Conservation (phyloP, 2,797 vertebrate genomes). For the Coranthus polyacanthus region DNA sequence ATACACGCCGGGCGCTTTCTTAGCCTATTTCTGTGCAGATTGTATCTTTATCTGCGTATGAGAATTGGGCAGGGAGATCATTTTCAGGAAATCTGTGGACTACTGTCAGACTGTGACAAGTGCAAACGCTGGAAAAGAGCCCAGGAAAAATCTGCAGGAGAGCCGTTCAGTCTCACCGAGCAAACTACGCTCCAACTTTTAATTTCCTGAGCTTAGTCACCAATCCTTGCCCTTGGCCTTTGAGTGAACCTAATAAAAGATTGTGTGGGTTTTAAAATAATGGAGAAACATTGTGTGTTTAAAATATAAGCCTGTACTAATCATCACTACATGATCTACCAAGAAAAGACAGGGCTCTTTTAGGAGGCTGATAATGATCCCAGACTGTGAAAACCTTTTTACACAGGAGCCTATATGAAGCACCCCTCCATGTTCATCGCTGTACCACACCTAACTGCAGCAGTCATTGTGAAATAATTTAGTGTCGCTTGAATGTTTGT, state of each 20-base stretch:
- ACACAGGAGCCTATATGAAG: background rate
- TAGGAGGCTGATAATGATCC: conserved; percentile 17
- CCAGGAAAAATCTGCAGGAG: conserved; percentile 28
- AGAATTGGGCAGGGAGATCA: conserved; percentile 13
- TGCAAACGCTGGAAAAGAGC: conserved; percentile 38
- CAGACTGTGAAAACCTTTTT: background rate
- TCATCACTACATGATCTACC: conserved; percentile 16
- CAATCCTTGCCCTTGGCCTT: conserved; percentile 13
- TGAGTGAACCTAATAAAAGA: conserved; percentile 42
- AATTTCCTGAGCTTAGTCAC: conserved; percentile 48
- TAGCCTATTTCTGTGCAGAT: background rate
- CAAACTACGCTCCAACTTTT: conserved; percentile 33
- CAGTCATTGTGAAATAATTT: background rate
- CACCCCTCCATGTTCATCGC: background rate
- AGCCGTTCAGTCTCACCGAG: conserved; percentile 16
- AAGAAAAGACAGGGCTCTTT: conserved; percentile 12
- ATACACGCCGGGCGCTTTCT: background rate
- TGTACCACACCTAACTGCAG: too few relatives aligned
- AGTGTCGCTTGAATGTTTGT: background rate
- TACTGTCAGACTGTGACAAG: conserved; percentile 39
- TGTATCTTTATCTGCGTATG: conserved; percentile 24
- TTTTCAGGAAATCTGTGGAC: conserved; percentile 41
- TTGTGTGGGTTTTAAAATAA: conserved; percentile 43
- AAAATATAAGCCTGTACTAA: conserved; percentile 29
- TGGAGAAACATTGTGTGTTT: conserved; percentile 40